A percentile compares a stretch with the other conserved stretches of the same genome.
These are phyloP conservation scores for Poecilia picta DNA, from an alignment of 2,797 vertebrate species.

Conservation along the genomic window DNA sequence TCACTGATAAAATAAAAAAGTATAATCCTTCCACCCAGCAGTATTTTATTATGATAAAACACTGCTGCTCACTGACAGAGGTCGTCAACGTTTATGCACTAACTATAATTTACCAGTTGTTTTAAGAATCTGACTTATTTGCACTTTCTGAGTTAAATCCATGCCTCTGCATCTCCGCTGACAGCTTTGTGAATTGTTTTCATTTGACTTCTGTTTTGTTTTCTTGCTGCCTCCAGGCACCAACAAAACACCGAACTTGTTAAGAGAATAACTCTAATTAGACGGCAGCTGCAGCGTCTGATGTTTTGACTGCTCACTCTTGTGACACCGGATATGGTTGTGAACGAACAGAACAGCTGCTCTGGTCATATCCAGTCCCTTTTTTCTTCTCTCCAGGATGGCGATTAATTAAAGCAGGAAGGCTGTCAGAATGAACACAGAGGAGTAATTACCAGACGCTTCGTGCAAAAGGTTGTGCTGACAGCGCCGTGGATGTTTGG, in stretches of 20 bases:
- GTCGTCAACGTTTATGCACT: background rate
- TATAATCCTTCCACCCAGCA: background rate
- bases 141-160: background rate
- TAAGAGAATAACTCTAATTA: constrained; percentile 23
- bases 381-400: background rate
- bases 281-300: background rate
- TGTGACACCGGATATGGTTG: constrained; percentile 10
- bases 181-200: constrained; percentile 8
- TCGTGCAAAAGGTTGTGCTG: background rate
- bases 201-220: background rate
- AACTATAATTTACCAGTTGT: background rate
- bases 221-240: background rate
- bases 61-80: background rate
- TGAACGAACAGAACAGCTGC: background rate
- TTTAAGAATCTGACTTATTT: background rate
- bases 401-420: constrained; percentile 32
- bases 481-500: background rate
- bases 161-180: background rate
- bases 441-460: background rate
- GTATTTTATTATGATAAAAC: background rate
- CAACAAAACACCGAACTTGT: constrained; percentile 6
- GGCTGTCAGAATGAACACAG: background rate
- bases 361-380: constrained; percentile 6
- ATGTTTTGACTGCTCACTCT: constrained; percentile 5
- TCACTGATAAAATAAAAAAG: background rate